Evolutionary conservation across 1,140 invertebrate species (phyloP).

Genomic region (Argopecten irradians): DNA sequence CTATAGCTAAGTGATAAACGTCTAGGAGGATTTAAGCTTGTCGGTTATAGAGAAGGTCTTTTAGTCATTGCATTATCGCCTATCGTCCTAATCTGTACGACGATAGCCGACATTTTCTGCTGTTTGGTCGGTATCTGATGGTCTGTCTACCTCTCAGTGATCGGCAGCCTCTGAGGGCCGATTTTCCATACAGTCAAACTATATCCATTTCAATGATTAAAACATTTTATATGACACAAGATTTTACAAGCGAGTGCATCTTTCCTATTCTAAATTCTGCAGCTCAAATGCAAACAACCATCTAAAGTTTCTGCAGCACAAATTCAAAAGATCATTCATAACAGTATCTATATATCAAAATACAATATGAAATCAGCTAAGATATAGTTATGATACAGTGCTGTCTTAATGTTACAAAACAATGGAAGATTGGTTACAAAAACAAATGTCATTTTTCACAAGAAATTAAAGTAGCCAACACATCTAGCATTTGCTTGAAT

Average conservation of each 20-base stretch:
- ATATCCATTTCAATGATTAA: conserved; percentile 9
- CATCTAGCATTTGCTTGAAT: too few relatives aligned
- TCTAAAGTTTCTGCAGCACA: too few relatives aligned
- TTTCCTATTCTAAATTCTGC: background rate
- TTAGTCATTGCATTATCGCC: background rate
- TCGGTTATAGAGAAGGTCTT: background rate
- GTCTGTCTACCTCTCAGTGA: background rate
- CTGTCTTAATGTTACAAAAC: too few relatives aligned
- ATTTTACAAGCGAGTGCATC: background rate
- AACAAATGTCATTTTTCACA: background rate
- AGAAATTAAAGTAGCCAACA: too few relatives aligned
- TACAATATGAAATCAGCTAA: too few relatives aligned
- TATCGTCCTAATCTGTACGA: background rate
- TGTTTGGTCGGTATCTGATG: conserved; percentile 4
- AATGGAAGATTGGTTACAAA: background rate
- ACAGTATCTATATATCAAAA: too few relatives aligned
- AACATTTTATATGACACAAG: background rate
- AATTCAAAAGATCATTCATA: too few relatives aligned
- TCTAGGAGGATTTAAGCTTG: background rate
- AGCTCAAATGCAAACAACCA: too few relatives aligned
- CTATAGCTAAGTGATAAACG: background rate
- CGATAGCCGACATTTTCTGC: conserved; percentile 15
- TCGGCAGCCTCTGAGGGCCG: background rate
- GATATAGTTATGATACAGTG: too few relatives aligned
- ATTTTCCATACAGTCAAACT: background rate